phyloP scores from a whole-genome alignment of 2,797 vertebrate genomes.

The Distichodus sexfasciatus region DNA sequence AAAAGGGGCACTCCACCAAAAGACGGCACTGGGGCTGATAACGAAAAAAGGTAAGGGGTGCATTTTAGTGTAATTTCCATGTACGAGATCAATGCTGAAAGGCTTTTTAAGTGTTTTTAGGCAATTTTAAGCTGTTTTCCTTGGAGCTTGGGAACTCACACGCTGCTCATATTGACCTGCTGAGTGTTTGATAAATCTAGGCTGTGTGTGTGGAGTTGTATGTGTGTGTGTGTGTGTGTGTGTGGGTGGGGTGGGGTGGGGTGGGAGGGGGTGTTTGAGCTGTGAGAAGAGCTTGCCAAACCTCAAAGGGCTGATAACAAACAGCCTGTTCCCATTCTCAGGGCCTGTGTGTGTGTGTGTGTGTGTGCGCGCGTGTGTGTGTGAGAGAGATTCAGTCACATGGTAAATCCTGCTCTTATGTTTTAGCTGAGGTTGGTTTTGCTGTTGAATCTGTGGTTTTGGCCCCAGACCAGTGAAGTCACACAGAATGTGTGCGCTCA shows the following conservation, averaged over 20 bases:
- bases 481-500: too few species aligned
- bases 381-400: not conserved
- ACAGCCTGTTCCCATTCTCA: not conserved
- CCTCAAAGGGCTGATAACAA: conserved; percentile 10
- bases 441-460: not conserved
- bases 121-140: not conserved
- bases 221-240: conserved; percentile 3
- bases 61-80: too few species aligned
- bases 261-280: conserved; percentile 7
- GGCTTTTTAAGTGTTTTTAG: not conserved
- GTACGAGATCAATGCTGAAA: not conserved
- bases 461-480: not conserved
- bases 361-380: not conserved
- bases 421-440: conserved; percentile 2
- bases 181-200: conserved; percentile 50
- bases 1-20: too few species aligned
- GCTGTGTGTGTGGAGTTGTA: conserved; percentile 35
- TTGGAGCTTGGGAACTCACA: not conserved
- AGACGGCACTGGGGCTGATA: too few species aligned
- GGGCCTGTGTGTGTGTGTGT: conserved; percentile 5
- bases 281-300: conserved; percentile 21
- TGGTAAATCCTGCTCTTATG: not conserved
- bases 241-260: not conserved
- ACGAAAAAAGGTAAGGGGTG: too few species aligned
- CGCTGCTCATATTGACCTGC: conserved; percentile 14